A percentile compares a stretch with the other conserved stretches of the same genome.
Conservation (phyloP, 2,797 vertebrate species). For the Tangara arthus region DNA sequence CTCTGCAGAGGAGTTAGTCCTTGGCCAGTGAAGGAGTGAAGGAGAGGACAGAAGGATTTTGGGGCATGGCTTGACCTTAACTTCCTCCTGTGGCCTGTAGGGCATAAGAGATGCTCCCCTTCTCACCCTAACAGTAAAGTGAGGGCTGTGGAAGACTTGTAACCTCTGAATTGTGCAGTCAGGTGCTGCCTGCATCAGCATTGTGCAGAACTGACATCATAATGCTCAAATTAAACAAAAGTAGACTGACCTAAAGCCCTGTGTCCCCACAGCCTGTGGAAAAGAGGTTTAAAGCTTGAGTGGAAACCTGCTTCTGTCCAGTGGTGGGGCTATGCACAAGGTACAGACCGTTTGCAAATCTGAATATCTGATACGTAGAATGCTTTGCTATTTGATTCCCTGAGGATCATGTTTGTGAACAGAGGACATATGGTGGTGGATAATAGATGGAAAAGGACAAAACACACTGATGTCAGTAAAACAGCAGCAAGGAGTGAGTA, state of each 20-base stretch:
- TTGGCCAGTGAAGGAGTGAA: not conserved
- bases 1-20: not conserved
- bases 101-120: not conserved
- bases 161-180: not conserved
- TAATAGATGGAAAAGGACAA: conserved; percentile 15
- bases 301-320: not conserved
- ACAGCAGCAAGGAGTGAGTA: not conserved
- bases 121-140: not conserved
- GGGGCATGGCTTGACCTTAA: not conserved
- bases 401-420: not conserved
- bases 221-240: not conserved
- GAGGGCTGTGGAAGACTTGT: not conserved
- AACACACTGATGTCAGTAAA: conserved; percentile 3
- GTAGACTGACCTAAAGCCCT: not conserved
- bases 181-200: not conserved
- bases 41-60: not conserved
- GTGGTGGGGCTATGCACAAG: not conserved
- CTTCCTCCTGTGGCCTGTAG: not conserved
- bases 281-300: not conserved
- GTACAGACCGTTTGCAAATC: not conserved
- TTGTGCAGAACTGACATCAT: not conserved
- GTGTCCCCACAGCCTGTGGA: not conserved
- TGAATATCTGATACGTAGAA: not conserved
- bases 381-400: not conserved
- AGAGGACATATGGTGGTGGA: not conserved